Evolutionary conservation across 2,113 vertebrate species (phyloP).

Genomic region (Girardinichthys multiradiatus): DNA sequence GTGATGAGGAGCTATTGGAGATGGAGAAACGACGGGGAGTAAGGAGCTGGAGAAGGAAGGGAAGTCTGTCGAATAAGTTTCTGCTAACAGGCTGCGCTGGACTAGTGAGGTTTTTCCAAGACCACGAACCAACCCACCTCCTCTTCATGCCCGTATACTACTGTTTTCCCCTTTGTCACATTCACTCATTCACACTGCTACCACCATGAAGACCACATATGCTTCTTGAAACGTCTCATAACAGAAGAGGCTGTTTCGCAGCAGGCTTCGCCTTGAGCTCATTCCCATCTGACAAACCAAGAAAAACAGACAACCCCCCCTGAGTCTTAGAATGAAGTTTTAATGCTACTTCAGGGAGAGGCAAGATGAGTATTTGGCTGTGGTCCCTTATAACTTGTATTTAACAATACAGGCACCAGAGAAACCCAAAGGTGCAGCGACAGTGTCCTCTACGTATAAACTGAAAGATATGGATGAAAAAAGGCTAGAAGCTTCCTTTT

Average conservation of each 20-base stretch:
- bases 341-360: slow-evolving; percentile 21
- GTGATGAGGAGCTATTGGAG: neutral
- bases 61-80: slow-evolving; percentile 57
- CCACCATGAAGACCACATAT: slow-evolving; percentile 55
- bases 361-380: slow-evolving; percentile 27
- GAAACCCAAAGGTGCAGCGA: slow-evolving; percentile 33
- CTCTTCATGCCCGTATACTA: slow-evolving; percentile 9
- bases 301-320: slow-evolving; percentile 47
- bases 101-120: slow-evolving; percentile 56
- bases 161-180: slow-evolving; percentile 42
- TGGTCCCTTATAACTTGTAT: slow-evolving; percentile 15
- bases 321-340: slow-evolving; percentile 22
- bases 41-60: slow-evolving; percentile 20
- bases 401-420: slow-evolving; percentile 35
- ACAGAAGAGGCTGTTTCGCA: slow-evolving; percentile 44
- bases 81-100: slow-evolving; percentile 61
- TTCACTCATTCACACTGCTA: slow-evolving; percentile 51
- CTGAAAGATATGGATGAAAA: slow-evolving; percentile 10
- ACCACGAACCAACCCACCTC: slow-evolving; percentile 40
- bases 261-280: slow-evolving; percentile 38
- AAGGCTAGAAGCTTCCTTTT: slow-evolving; percentile 13
- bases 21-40: slow-evolving; percentile 2
- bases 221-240: slow-evolving; percentile 26
- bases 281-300: slow-evolving; percentile 38
- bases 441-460: slow-evolving; percentile 9